Percentiles rank a stretch among this genome's conserved stretches.
Evolutionary conservation across 2,888 invertebrate species (phyloP).

Genomic region (Caenorhabditis doughertyi): DNA sequence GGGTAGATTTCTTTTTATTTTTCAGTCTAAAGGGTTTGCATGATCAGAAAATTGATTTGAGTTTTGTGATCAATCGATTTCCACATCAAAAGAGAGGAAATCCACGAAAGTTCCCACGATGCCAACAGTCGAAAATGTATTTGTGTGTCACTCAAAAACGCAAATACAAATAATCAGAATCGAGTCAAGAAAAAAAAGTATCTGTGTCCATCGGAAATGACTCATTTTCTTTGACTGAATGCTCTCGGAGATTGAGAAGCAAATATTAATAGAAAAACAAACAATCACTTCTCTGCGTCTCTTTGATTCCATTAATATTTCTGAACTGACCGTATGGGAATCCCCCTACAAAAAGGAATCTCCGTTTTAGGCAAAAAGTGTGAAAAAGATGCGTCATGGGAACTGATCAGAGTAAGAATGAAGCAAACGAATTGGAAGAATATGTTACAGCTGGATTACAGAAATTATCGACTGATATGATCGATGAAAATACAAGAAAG

Average conservation of each 20-base stretch:
- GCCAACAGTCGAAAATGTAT: conserved; percentile 10
- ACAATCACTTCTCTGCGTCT: conserved; percentile 28
- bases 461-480: no score
- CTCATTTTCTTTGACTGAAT: conserved; percentile 19
- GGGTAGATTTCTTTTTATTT: no score
- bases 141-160: conserved; percentile 15
- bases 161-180: conserved; percentile 23
- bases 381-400: conserved; percentile 22
- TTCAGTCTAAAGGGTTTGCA: no score
- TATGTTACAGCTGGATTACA: no score
- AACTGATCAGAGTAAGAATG: conserved; percentile 13
- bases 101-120: conserved; percentile 13
- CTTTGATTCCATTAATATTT: background rate
- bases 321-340: conserved; percentile 25
- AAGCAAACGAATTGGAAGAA: background rate
- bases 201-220: conserved; percentile 52
- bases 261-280: conserved; percentile 42
- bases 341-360: conserved; percentile 1
- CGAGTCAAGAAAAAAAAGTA: conserved; percentile 18
- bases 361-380: conserved; percentile 18
- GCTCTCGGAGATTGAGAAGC: conserved; percentile 29
- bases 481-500: no score
- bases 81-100: background rate
- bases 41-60: no score
- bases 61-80: background rate